Base-by-base conservation (phyloP, 2,113 vertebrate species). In the Colinus virginianus region DNA sequence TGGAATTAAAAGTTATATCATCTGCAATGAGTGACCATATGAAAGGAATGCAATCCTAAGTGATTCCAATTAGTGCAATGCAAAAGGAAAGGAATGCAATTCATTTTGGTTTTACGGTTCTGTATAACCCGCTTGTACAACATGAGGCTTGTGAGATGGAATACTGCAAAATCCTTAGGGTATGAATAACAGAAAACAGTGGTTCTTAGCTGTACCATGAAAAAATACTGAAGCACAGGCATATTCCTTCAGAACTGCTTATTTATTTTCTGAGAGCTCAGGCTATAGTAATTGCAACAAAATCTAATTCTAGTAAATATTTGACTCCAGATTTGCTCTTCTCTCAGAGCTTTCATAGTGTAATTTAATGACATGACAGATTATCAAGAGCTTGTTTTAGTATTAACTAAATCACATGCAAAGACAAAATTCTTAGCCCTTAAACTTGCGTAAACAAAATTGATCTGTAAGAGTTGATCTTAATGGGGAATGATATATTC, bases 361-460 rank as follows among this genome's bases (percentile, higher is more conserved):
- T 1, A 16, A 78, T 75, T 92, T 80, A 84, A 85, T 75, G 56
- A 70, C 17, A 3, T 63, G 71, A 56, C 51, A 68, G 45, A 40
- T 77, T 43, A 78, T 68, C 22, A 53, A 28, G 43, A 90, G 7
- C 43, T 88, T 88, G 13, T 75, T 96, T 95, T 92, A 90, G 51
- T 93, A 86, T 83, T 91, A 74, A 80, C 93, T 83, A 80, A 85
- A 90, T 94, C 32, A 46, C 40, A 83, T 11, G 36, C 32, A 48
- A 70, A 74, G 49, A 72, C 58, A 88, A 81, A 78, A 78, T 76
- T 78, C 51, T 78, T 20, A 85, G 20, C 10, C 61, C 38, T 87
- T 87, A 84, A 90, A 96, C 84, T 74, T 46, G 5, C 43, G 22
- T 80, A 53, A 85, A 81, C 14, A 80, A 93, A 90, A 80, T 70